Conservation (phyloP, 2,113 vertebrate species). For the Rousettus leschenaultii region DNA sequence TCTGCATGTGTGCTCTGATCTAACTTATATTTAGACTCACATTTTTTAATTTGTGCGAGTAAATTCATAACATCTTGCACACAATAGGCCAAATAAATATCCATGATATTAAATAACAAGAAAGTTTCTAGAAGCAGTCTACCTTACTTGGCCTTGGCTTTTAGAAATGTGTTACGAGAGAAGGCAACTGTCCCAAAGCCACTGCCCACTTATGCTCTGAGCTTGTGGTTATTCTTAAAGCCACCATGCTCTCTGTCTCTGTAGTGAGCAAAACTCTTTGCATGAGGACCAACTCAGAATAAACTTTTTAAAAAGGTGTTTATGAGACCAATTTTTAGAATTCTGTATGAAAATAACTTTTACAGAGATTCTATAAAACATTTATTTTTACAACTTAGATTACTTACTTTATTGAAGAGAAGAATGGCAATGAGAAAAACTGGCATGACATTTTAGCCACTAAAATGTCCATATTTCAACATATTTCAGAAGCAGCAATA, state of each 20-base stretch:
- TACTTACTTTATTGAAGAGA: neutral
- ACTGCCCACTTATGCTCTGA: neutral
- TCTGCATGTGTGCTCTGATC: neutral
- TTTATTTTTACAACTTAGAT: neutral
- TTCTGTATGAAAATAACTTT: conserved; percentile 10
- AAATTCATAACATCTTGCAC: neutral
- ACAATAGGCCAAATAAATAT: neutral
- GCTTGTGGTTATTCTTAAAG: neutral
- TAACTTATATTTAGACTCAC: neutral
- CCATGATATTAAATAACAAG: neutral
- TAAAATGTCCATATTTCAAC: neutral
- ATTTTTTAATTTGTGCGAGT: neutral
- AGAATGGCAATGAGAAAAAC: neutral
- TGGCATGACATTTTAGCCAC: neutral
- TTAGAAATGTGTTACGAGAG: neutral
- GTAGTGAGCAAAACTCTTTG: neutral
- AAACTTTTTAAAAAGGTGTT: neutral
- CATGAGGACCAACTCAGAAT: neutral
- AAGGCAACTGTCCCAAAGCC: neutral
- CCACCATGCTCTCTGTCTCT: neutral
- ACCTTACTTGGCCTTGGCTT: neutral
- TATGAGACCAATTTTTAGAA: neutral
- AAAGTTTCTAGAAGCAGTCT: neutral
- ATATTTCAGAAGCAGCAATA: neutral
- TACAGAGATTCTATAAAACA: neutral